Evolutionary conservation across 2,888 invertebrate genomes (phyloP).

Genomic region (Troilus luridus): DNA sequence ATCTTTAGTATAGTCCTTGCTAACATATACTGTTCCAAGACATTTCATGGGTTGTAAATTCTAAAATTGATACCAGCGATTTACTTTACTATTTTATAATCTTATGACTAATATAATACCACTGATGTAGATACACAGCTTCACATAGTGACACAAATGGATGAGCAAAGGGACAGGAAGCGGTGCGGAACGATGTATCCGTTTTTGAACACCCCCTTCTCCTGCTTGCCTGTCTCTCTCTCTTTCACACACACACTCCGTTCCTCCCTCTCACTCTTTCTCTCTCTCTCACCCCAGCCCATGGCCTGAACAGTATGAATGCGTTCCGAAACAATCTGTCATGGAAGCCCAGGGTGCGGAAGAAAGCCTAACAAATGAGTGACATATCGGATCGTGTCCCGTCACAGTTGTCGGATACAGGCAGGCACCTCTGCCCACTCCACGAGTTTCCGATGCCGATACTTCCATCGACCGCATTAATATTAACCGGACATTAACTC

Average conservation of each 20-base stretch:
- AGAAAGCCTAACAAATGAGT: conserved; percentile 37
- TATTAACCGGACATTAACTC: background rate
- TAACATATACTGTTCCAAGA: too few relatives aligned
- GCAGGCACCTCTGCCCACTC: background rate
- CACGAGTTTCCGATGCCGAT: background rate
- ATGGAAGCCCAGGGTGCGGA: background rate
- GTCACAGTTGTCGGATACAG: background rate
- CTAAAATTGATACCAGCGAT: background rate
- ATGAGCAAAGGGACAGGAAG: conserved; percentile 33
- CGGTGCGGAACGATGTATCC: conserved; percentile 19
- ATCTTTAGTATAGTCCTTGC: too few relatives aligned
- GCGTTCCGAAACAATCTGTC: background rate
- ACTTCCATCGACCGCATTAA: background rate
- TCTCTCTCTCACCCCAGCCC: background rate
- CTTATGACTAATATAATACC: background rate
- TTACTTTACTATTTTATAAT: background rate
- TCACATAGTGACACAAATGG: conserved; percentile 13
- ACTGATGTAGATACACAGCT: background rate
- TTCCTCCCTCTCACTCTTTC: too few relatives aligned
- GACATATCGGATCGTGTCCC: background rate
- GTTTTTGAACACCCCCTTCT: conserved; percentile 1
- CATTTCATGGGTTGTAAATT: too few relatives aligned
- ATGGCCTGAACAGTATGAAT: background rate
- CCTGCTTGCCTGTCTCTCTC: too few relatives aligned
- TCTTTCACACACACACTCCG: too few relatives aligned